Base-by-base conservation (phyloP, 1,140 invertebrate genomes). In the Diploscapter pachys region DNA sequence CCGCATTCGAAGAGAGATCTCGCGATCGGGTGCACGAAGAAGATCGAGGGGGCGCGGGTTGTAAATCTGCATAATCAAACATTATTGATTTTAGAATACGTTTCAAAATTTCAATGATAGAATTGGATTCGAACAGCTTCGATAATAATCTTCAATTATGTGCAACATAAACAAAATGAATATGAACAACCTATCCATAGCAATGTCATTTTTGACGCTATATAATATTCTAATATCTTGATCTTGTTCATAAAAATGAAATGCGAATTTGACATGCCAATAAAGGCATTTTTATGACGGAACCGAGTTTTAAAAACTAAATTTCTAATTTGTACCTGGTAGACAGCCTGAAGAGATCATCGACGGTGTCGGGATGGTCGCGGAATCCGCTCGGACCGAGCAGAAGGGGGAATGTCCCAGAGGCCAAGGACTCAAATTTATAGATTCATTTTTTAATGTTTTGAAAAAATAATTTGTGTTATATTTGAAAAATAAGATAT, bases 311-410 rank as follows among this genome's bases (percentile, higher is more conserved):
- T 59, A 31, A 31, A 11, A 59, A 11, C 9, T 31, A 31, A 59
- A 31, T 11, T 11, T 59, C 9, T 11, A 79, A n/a, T 50, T 31
- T 56, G 57, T 50, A 91, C 89, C 91, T 89, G 69, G 91, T 89
- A 85, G 92, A 93, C 49, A 97, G 89, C 63, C 95, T 88, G 86
- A 97, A 98, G 72, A 98, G 90, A 86, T 98, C 96, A 86, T 98
- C 96, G 0, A 98, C 93, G 0, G 95, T 98, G 81, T 98, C 96
- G 0, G 96, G 95, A 89, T 98, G 92, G 86, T 96, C 92, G 73
- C 91, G 89, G 5, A 98, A 87, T 2, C 93, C 92, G 90, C 89
- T 86, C 65, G 76, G 66, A 6, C 53, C 64, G 50, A 61, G 93
- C 91, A 66, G 96, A 88, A 80, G 94, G 85, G 63, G 89, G 87